phyloP scores from a whole-genome alignment of 2,888 invertebrate genomes.

The Drosophila falleni region DNA sequence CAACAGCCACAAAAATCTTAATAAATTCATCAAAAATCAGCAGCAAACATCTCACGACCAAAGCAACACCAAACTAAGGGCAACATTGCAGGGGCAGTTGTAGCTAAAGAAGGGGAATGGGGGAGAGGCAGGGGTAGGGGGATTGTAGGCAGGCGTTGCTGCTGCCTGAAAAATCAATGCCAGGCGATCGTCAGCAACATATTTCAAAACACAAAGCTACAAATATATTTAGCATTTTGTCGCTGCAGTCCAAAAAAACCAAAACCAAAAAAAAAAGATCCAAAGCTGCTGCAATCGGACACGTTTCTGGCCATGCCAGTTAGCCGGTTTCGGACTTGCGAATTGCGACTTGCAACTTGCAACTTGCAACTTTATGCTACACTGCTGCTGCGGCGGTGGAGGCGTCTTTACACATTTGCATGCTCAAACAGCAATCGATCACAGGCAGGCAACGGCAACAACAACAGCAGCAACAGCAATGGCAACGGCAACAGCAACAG shows the following conservation, averaged over 20 bases:
- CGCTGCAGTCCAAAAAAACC: conserved; percentile 45
- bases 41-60: conserved; percentile 70
- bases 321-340: conserved; percentile 69
- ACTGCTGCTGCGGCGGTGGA: conserved; percentile 63
- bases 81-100: neutral
- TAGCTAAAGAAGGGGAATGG: too few relatives aligned
- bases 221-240: conserved; percentile 80
- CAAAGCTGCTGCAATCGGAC: conserved; percentile 61
- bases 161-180: conserved; percentile 64
- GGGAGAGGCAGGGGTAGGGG: neutral
- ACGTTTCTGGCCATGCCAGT: conserved; percentile 65
- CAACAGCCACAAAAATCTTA: conserved; percentile 63
- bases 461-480: conserved; percentile 61
- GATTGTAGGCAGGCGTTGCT: conserved; percentile 38
- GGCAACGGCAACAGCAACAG: conserved; percentile 26
- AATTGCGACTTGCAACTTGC: conserved; percentile 47
- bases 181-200: conserved; percentile 78
- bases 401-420: conserved; percentile 81
- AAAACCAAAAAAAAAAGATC: conserved; percentile 10
- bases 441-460: conserved; percentile 53
- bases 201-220: conserved; percentile 72
- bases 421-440: conserved; percentile 82
- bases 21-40: conserved; percentile 79
- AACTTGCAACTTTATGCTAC: conserved; percentile 47
- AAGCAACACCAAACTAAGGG: conserved; percentile 42